Base-by-base conservation (phyloP, 2,113 vertebrate genomes). In the Thryonomys swinderianus region DNA sequence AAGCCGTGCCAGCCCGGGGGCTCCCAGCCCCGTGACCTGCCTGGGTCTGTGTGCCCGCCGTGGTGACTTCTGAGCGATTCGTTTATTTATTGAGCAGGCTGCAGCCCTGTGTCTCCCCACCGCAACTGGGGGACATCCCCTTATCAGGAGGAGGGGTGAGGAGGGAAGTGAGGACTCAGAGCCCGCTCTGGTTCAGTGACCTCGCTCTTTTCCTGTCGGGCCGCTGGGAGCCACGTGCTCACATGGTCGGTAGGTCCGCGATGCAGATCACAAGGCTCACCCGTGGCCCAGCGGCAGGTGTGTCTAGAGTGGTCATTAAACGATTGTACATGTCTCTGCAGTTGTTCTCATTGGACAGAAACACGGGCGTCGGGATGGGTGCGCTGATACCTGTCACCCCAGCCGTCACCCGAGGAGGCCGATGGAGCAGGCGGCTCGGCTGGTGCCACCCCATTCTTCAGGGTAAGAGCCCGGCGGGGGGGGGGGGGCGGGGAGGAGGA, bases 271-370 rank as follows among this genome's bases (percentile, higher is more conserved):
- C 5, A 91, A 14, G 91, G 55, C 81, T 92, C 59, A 84, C 78
- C 93, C 94, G 92, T 97, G 95, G 91, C 90, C 95, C 95, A 57
- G 74, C 62, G 93, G 90, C 69, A 69, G 93, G 93, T 97, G 95
- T 97, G 83, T 96, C 97, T 0, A 96, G 95, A 97, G 93, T 96
- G 76, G 97, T 95, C 98, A 98, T 98, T 98, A 98, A 99, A 98
- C 87, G 97, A 95, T 98, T 96, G 62, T 96, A 96, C 95, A 95
- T 64, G 25, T 96, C 95, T 89, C 45, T 0, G 4, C 42, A 32
- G 34, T 45, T 48, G 34, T 73, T 84, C 80, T 94, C 27, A 91
- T 90, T 98, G 74, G 73, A 10, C 0, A 7, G 17, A 4, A 5
- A 20, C 57, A 81, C 71, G 27, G 14, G 73, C 13, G n/a, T 10